Evolutionary conservation across 92 coral and sea anemone species (phyloP).

Genomic region (Bergia puertoricense): DNA sequence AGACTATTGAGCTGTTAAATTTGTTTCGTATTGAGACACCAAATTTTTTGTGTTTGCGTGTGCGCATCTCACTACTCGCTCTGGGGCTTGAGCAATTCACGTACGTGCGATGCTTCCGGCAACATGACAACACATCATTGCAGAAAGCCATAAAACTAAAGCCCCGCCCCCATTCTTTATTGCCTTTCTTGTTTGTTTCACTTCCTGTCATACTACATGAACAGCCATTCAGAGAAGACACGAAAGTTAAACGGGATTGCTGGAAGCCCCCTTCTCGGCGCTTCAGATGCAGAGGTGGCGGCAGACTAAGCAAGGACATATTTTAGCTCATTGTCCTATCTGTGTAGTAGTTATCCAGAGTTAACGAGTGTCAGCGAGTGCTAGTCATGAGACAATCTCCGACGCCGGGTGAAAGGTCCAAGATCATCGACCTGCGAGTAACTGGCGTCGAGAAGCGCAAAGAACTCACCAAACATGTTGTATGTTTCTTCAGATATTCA

Average conservation of each 20-base stretch:
- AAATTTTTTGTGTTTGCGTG: no score
- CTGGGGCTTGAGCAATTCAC: neutral
- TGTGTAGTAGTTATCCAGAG: neutral
- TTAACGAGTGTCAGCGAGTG: neutral
- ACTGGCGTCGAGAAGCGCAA: slow-evolving; percentile 84
- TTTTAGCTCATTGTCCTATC: neutral
- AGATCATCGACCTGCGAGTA: slow-evolving; percentile 77
- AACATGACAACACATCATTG: neutral
- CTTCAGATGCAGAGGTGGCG: neutral
- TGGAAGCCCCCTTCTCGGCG: neutral
- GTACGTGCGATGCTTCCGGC: slow-evolving; percentile 13
- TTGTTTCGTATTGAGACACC: no score
- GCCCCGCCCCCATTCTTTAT: slow-evolving; percentile 30
- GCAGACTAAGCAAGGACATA: neutral
- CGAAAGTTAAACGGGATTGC: neutral
- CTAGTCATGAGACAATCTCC: slow-evolving; percentile 59
- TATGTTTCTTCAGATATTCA: slow-evolving; percentile 1
- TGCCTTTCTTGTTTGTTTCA: neutral
- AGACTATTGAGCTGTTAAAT: no score
- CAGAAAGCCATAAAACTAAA: neutral
- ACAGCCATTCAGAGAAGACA: neutral
- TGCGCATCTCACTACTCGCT: neutral
- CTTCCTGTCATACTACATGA: neutral
- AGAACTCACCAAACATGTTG: slow-evolving; percentile 22
- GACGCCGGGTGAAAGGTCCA: slow-evolving; percentile 46